Evolutionary conservation across 2,888 invertebrate genomes (phyloP), one percentile per base, ranked within the genome.

Genomic region (Drosophila acutilabella): DNA sequence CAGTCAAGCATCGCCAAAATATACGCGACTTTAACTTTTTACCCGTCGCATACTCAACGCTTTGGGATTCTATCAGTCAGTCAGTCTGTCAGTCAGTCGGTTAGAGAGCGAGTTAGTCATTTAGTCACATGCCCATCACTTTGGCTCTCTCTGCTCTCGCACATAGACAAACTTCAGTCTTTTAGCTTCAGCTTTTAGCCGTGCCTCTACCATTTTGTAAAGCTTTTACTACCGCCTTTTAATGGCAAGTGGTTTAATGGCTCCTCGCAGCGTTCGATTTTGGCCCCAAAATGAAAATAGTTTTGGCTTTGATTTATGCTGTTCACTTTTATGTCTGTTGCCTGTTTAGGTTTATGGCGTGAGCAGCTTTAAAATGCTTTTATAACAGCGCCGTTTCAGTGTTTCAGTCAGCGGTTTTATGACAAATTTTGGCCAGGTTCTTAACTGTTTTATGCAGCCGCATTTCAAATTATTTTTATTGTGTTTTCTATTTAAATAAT

Each of bases 301-400:
- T 81, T 81, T 56, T 57, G 62, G 66, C 66, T 81, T 76, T 75
- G 80, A 81, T 80, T 81, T 80, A 80, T 64, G 54, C 44, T 51
- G 30, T 30, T 47, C 52, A 59, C 53, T 67, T 80, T 78, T 73
- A 78, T 54, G 54, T 64, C 48, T 58, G 16, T 48, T 59, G 47
- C 48, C 48, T 61, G 42, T 38, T 73, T 52, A 38, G 54, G 45
- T 50, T 74, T 65, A 61, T 44, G 18, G 51, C n/a, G 10, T 38
- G 53, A 51, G 61, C 30, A 33, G 59, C 51, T 51, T 51, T 51
- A 36, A 57, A 57, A 50, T 36, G 14, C 6, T 38, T 45, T 54
- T 40, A 18, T 53, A 14, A 14, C 33, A 18, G 18, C 18, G n/a
- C 4, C 42, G 44, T 48, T 38, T 13, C 16, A 38, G 53, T 54